These are phyloP conservation scores for Cyanocitta stelleri DNA, from an alignment of 2,113 vertebrate genomes.

Conservation along the genomic window DNA sequence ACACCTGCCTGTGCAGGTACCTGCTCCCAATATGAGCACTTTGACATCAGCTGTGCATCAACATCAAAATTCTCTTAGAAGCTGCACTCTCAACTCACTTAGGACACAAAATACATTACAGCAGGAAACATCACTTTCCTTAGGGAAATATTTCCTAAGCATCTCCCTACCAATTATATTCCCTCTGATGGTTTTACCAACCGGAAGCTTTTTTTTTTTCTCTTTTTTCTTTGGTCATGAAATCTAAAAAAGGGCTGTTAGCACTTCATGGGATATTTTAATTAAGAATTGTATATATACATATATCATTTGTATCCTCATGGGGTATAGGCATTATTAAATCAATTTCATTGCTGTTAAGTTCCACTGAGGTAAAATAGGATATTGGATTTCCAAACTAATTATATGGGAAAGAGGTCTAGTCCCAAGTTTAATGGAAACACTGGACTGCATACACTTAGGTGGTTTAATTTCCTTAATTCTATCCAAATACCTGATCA, in stretches of 20 bases:
- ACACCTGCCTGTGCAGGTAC: too few species aligned
- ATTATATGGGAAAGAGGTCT: neutral
- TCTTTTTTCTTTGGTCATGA: neutral
- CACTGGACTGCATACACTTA: neutral
- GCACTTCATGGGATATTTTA: neutral
- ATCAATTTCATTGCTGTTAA: neutral
- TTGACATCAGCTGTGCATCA: neutral
- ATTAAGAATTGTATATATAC: neutral
- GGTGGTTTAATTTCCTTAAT: neutral
- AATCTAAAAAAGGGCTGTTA: neutral
- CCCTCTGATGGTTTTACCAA: neutral
- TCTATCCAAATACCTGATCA: neutral
- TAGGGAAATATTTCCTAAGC: neutral
- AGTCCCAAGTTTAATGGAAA: neutral
- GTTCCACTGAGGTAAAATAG: neutral
- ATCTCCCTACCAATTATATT: neutral
- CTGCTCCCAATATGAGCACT: neutral
- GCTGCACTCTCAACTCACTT: neutral
- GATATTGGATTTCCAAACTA: constrained; percentile 21
- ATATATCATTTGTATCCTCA: neutral
- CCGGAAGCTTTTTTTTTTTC: neutral
- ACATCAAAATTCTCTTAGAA: neutral
- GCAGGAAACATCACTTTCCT: neutral
- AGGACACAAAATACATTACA: neutral
- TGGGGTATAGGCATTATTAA: neutral